Evolutionary conservation across 2,888 invertebrate genomes (phyloP).

Genomic region (Philaethria dido): DNA sequence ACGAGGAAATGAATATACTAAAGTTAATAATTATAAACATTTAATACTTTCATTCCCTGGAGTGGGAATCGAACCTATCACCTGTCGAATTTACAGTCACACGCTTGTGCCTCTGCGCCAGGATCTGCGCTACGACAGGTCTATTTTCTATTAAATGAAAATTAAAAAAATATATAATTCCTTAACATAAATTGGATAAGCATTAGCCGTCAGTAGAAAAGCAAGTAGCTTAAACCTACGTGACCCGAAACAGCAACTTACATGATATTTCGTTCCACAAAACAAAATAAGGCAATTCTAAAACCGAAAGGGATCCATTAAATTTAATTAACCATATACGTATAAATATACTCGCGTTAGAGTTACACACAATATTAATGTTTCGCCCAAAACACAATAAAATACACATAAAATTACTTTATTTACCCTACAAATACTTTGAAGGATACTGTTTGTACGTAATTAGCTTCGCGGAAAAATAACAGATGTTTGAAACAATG

Average conservation of each 20-base stretch:
- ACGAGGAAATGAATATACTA: too few relatives aligned
- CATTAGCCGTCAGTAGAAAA: background rate
- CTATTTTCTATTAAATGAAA: too few relatives aligned
- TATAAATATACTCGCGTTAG: background rate
- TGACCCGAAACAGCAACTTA: slow-evolving; percentile 15
- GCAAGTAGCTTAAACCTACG: slow-evolving; percentile 2
- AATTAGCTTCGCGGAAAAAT: slow-evolving; percentile 19
- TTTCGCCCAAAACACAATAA: slow-evolving; percentile 22
- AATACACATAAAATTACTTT: slow-evolving; percentile 31
- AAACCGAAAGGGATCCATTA: slow-evolving; percentile 4
- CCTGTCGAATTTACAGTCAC: too few relatives aligned
- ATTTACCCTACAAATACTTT: slow-evolving; percentile 22
- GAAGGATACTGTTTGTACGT: slow-evolving; percentile 20
- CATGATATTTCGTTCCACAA: background rate
- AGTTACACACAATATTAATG: background rate
- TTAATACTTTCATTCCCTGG: too few relatives aligned
- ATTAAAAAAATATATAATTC: background rate
- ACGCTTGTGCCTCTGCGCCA: too few relatives aligned
- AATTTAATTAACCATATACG: slow-evolving; percentile 14
- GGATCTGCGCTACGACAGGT: too few relatives aligned
- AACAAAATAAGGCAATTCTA: slow-evolving; percentile 12
- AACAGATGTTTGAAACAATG: slow-evolving; percentile 1
- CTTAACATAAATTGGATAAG: slow-evolving; percentile 2
- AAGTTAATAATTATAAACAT: too few relatives aligned
- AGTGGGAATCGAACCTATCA: too few relatives aligned